Conservation (phyloP, 2,797 vertebrate genomes). For the Argyrosomus regius region DNA sequence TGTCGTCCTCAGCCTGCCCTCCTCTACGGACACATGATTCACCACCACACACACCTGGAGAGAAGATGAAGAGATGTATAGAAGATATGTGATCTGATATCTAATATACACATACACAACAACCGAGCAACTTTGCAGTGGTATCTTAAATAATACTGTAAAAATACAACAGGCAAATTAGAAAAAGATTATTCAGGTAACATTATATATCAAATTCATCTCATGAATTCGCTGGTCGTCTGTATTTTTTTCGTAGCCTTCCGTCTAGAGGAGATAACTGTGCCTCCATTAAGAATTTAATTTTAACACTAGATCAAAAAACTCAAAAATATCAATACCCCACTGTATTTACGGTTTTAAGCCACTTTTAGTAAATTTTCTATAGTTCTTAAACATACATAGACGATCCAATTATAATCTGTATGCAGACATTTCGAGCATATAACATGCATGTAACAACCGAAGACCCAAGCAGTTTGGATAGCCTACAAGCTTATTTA, state of each 20-base stretch:
- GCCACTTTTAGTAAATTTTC: no score
- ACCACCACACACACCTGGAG: constrained; percentile 80
- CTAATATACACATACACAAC: not conserved
- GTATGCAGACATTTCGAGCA: no score
- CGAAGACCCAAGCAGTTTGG: not conserved
- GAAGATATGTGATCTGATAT: not conserved
- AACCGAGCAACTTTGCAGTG: not conserved
- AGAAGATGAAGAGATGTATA: not conserved
- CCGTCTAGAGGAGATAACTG: no score
- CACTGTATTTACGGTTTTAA: no score
- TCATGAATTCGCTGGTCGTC: not conserved
- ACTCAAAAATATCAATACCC: no score
- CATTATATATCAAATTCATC: not conserved
- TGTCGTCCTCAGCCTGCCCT: constrained; percentile 71
- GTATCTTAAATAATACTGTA: not conserved
- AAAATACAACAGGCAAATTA: not conserved
- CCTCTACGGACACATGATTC: constrained; percentile 77
- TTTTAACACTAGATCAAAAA: not conserved
- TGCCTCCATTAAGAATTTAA: not conserved
- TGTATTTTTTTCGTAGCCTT: no score
- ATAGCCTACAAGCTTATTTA: not conserved
- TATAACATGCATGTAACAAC: not conserved
- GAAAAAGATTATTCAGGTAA: not conserved
- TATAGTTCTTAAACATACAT: no score
- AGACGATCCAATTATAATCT: no score